Conservation (phyloP, 2,888 invertebrate genomes). For the Agriopis leucophaearia region DNA sequence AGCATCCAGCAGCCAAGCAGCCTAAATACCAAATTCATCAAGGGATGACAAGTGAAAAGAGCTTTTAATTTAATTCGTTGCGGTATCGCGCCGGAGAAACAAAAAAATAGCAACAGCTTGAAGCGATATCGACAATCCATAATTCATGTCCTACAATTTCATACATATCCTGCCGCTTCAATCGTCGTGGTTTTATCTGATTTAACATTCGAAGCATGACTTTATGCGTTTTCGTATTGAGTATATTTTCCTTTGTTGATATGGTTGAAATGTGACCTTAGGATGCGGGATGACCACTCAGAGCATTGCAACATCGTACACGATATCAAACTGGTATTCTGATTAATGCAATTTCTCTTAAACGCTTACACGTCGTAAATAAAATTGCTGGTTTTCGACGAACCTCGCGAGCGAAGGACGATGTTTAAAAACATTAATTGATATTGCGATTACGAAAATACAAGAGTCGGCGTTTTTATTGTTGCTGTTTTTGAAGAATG, state of each 20-base stretch:
- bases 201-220: constrained; percentile 63
- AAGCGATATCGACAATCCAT: constrained; percentile 87
- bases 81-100: constrained; percentile 81
- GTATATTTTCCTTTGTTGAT: constrained; percentile 55
- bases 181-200: constrained; percentile 59
- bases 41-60: constrained; percentile 85
- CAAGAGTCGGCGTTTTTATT: constrained; percentile 53
- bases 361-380: constrained; percentile 86
- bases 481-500: constrained; percentile 50
- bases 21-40: constrained; percentile 84
- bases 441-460: constrained; percentile 65
- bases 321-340: constrained; percentile 85
- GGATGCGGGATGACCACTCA: constrained; percentile 59
- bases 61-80: constrained; percentile 87
- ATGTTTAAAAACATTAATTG: constrained; percentile 77
- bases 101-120: constrained; percentile 86
- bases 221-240: constrained; percentile 57
- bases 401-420: constrained; percentile 69
- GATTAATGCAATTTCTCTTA: constrained; percentile 87
- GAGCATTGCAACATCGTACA: constrained; percentile 84
- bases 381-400: constrained; percentile 81
- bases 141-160: constrained; percentile 87
- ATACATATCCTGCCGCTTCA: constrained; percentile 71
- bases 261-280: constrained; percentile 58
- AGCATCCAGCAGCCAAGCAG: constrained; percentile 59